Evolutionary conservation across 1,140 invertebrate genomes (phyloP), one percentile per base, ranked within the genome.

Genomic region (Eriocheir sinensis): DNA sequence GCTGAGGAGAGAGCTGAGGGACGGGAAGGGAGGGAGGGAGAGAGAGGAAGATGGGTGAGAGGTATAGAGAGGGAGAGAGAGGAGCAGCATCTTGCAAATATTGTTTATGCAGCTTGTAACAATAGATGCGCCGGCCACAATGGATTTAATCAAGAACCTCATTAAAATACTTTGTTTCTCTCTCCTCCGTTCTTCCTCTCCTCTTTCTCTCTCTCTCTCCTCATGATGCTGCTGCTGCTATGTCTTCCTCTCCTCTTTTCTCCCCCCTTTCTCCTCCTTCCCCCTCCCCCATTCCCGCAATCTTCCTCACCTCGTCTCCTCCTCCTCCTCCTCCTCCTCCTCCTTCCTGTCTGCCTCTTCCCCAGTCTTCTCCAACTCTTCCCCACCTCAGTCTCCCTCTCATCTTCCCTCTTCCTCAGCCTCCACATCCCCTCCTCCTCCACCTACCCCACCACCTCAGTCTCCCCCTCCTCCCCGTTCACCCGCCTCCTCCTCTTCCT

Each of bases 101-200:
- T 72, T 72, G 60, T 72, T 72, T 27, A 72, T 72, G 60, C 60
- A 72, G 60, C 60, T 72, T 21, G 60, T 72, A 72, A 72, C 60
- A 72, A 72, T 72, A 72, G 21, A 72, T 72, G 60, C 60, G 60
- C n/a, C 60, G 60, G 3, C 60, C 60, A 72, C 60, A 72, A 72
- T 72, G 60, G 60, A n/a, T 72, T 72, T 72, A 72, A 72, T 72
- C 60, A 72, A 72, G 60, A 72, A n/a, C 21, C 60, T 72, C 60
- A 72, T 72, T 72, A 72, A 72, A 72, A 72, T 72, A 72, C 60
- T 72, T 72, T 72, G 60, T 72, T 72, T 72, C n/a, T 4, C 60
- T n/a, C 60, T n/a, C 60, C 21, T 21, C 27, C 60, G 3, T n/a
- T 0, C 60, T 72, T n/a, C 60, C n/a, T n/a, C n/a, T n/a, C 27